A percentile compares a stretch with the other conserved stretches of the same genome.
Evolutionary conservation across 2,888 invertebrate genomes (phyloP).

Genomic region (Clistopyga incitator): DNA sequence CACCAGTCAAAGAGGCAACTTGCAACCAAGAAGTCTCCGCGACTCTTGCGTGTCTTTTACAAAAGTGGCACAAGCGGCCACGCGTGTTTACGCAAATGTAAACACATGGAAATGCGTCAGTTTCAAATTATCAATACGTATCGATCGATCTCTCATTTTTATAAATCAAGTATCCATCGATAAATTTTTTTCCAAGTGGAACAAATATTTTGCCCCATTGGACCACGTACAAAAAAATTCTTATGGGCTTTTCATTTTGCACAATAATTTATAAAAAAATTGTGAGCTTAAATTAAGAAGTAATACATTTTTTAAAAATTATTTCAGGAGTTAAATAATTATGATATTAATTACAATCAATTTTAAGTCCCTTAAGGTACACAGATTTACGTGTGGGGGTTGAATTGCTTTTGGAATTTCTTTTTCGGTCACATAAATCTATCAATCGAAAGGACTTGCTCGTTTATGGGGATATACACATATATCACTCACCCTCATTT

Average conservation of each 20-base stretch:
- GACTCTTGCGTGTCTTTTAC: conserved; percentile 5
- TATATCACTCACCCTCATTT: not conserved
- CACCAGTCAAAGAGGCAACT: conserved; percentile 35
- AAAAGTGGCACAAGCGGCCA: conserved; percentile 30
- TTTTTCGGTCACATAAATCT: conserved; percentile 7
- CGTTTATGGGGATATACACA: not conserved
- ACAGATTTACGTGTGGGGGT: not conserved
- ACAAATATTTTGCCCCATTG: no score
- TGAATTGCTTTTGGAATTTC: not conserved
- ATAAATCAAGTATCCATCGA: no score
- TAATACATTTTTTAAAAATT: no score
- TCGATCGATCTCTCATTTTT: no score
- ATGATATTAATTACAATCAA: no score
- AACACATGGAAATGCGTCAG: not conserved
- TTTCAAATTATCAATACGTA: not conserved
- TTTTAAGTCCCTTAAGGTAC: not conserved
- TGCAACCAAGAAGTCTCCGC: not conserved
- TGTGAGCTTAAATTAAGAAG: no score
- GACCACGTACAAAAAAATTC: no score
- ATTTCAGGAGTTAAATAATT: no score
- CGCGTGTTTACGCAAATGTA: conserved; percentile 1
- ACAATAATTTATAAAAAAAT: no score
- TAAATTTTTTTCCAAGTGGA: no score
- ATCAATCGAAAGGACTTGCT: not conserved
- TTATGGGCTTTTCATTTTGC: no score